A percentile compares a stretch with the other conserved stretches of the same genome.
Conservation (phyloP, 2,888 invertebrate species). For the Frankliniella fusca region DNA sequence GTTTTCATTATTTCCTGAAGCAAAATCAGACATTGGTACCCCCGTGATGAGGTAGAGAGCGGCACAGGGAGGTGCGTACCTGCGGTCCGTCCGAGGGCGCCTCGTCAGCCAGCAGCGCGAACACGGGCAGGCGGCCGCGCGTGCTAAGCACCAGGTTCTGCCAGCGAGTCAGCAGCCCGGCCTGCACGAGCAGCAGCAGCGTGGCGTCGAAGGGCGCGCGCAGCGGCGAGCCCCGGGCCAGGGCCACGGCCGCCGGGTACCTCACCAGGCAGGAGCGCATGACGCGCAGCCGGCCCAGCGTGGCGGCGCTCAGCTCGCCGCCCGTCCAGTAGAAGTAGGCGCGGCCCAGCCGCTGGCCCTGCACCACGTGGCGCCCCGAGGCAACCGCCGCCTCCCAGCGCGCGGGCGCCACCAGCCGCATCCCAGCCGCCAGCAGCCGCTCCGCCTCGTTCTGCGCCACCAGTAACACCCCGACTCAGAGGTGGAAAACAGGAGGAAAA, state of each 20-base stretch:
- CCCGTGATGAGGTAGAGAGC: too few relatives aligned
- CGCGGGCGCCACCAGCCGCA: neutral
- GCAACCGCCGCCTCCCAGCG: neutral
- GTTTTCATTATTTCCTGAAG: too few relatives aligned
- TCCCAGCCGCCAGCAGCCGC: neutral
- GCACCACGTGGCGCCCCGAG: neutral
- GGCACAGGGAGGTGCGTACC: too few relatives aligned
- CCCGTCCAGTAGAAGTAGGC: neutral
- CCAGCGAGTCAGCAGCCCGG: neutral
- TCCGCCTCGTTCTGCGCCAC: neutral
- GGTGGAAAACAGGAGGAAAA: too few relatives aligned
- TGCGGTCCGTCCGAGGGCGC: neutral
- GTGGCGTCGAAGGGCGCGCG: neutral
- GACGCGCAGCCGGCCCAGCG: neutral
- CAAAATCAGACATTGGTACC: too few relatives aligned
- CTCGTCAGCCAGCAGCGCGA: neutral
- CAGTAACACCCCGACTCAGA: too few relatives aligned
- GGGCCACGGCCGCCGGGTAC: neutral
- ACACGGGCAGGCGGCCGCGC: neutral
- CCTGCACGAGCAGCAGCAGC: neutral
- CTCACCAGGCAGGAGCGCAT: neutral
- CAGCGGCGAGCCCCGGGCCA: neutral
- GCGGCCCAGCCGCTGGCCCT: neutral
- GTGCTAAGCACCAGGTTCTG: neutral
- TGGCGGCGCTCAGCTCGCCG: neutral